Evolutionary conservation across 2,113 vertebrate genomes (phyloP), one percentile per base, ranked within the genome.

Genomic region (Megaptera novaeangliae): DNA sequence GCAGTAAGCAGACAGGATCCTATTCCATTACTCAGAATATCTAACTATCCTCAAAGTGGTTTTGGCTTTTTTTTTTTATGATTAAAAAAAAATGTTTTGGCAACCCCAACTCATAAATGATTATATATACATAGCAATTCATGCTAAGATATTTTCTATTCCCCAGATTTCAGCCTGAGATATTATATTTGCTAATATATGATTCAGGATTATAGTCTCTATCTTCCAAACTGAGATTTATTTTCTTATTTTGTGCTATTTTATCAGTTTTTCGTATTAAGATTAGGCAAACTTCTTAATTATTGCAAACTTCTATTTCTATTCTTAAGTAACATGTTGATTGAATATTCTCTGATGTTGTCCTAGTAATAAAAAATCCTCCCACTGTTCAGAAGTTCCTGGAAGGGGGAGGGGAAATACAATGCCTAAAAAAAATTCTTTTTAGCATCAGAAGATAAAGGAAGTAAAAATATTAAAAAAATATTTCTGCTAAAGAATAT

Each of bases 11-110:
- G 95, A 96, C 66, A 29, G 88, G 97, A 97, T 95, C 96, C 91
- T 71, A 93, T 97, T 90, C 90, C 91, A 96, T 97, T 94, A 97
- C 96, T 98, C 98, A 95, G 96, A 98, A 97, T 96, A 97, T 86
- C 78, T 97, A 94, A 34, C 64, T 95, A 94, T 21, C 6, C 66
- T 34, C 29, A 74, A 71, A 55, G 57, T 95, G 75, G 6, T 6
- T 20, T 52, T 25, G 55, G 31, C 93, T 71, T 95, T 44, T 13
- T 57, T 69, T 69, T 57, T 41, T 72, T 68, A 75, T 17, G 94
- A 94, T 34, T 49, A 86, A 85, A 55, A 84, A 81, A 57, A 96
- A 94, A n/a, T 85, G 14, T 49, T 89, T 97, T 91, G 29, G n/a
- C 27, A 94, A 68, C 14, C 41, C 21, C 34, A 92, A 61, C 49